Evolutionary conservation across 2,113 vertebrate genomes (phyloP).

Genomic region (Dendrocopos noguchii): DNA sequence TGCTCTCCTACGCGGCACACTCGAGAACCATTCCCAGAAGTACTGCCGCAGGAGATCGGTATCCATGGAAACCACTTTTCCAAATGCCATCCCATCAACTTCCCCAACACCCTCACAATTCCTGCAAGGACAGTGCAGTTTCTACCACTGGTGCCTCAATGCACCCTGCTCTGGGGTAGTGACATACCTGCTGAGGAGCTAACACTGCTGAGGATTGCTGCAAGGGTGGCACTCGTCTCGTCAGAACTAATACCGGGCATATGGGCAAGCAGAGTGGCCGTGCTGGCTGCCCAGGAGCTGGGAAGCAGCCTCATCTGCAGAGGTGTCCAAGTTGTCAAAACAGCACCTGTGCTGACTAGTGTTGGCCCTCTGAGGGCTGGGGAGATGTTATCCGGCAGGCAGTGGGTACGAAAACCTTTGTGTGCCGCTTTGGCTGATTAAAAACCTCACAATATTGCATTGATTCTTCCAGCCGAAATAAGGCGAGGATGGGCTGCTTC

Average conservation of each 20-base stretch:
- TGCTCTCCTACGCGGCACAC: neutral
- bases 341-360: slow-evolving; percentile 66
- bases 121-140: neutral
- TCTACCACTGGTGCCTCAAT: neutral
- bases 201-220: accelerated
- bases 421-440: neutral
- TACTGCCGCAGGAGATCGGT: neutral
- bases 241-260: slow-evolving; percentile 11
- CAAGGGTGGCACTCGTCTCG: neutral
- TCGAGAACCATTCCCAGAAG: neutral
- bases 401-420: slow-evolving; percentile 13
- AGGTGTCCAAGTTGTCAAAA: slow-evolving; percentile 66
- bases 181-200: neutral
- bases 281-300: slow-evolving; percentile 20
- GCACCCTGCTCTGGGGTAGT: neutral
- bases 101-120: neutral
- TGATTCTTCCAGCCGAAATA: neutral
- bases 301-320: slow-evolving; percentile 61
- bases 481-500: neutral
- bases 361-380: slow-evolving; percentile 39
- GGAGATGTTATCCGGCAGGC: neutral
- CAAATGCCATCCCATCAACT: slow-evolving; percentile 26
- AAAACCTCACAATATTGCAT: neutral
- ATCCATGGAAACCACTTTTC: slow-evolving; percentile 57
- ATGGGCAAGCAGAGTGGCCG: slow-evolving; percentile 22